Evolutionary conservation across 2,888 invertebrate species (phyloP), one percentile per base, ranked within the genome.

Genomic region (Tineola bisselliella): DNA sequence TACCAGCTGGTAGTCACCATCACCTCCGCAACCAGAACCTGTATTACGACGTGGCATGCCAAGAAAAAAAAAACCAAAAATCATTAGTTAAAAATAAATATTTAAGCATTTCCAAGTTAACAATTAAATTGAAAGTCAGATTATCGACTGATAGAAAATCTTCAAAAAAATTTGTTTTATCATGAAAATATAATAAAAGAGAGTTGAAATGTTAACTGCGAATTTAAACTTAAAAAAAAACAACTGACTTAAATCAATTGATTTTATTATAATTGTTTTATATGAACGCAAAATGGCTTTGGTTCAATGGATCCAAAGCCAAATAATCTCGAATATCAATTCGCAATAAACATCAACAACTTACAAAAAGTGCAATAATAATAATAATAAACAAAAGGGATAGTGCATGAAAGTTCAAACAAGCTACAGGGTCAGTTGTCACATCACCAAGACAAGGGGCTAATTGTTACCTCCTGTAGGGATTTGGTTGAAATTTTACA

Each of bases 1-100:
- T 67, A 98, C 98, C 81, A 99, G 91, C 87, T 97, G 97, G 88
- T 98, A 99, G 89, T 99, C 98, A 65, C 98, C 98, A 88, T 99
- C 98, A 74, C 93, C 93, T 71, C 94, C 93, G 76, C 93, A 93
- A 78, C 93, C 93, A 73, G 93, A 92, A 77, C 93, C 91, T 89
- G 90, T 12, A 12, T 6, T n/a, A 10, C 8, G 48, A 10, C 38
- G 38, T 3, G 10, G 38, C 3, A 38, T 38, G 38, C 25, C 25
- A 38, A 38, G 10, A 38, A 38, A 38, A n/a, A 38, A 38, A 38
- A n/a, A 38, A 6, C 10, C 10, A 38, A 12, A 38, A 4, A 38
- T 38, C 38, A 38, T 38, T 38, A 38, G 38, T 38, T 25, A 25
- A 25, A 25, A 25, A 25, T 25, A 25, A 25, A 25, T 4, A 25